A percentile compares a stretch with the other conserved stretches of the same genome.
Evolutionary conservation across 2,888 invertebrate species (phyloP).

Genomic region (Schrankia costaestrigalis): DNA sequence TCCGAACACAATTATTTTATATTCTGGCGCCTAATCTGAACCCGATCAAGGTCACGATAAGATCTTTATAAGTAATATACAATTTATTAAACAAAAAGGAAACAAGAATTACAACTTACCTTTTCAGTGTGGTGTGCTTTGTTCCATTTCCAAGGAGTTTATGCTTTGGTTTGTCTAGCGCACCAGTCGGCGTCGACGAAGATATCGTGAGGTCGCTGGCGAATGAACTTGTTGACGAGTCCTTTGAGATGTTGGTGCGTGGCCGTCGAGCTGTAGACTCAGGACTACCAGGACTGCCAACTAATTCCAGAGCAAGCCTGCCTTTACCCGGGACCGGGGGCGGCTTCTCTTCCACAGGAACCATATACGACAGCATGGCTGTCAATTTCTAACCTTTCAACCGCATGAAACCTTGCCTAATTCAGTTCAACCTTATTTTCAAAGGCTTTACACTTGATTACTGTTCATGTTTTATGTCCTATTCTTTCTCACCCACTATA

Average conservation of each 20-base stretch:
- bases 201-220: slow-evolving; percentile 84
- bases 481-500: not conserved
- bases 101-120: slow-evolving; percentile 76
- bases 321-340: slow-evolving; percentile 81
- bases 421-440: slow-evolving; percentile 21
- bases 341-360: slow-evolving; percentile 88
- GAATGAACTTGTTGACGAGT: slow-evolving; percentile 86
- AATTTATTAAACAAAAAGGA: no score
- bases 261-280: slow-evolving; percentile 53
- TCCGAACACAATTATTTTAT: no score
- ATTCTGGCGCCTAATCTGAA: no score
- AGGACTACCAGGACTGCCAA: slow-evolving; percentile 61
- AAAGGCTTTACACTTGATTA: slow-evolving; percentile 21
- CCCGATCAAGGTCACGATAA: slow-evolving; percentile 6
- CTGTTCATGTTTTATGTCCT: slow-evolving; percentile 13
- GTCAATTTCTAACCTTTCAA: slow-evolving; percentile 25
- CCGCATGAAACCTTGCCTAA: slow-evolving; percentile 21
- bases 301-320: slow-evolving; percentile 74
- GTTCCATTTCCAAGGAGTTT: slow-evolving; percentile 85
- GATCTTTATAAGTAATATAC: not conserved
- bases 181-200: slow-evolving; percentile 82
- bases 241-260: slow-evolving; percentile 78
- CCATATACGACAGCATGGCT: slow-evolving; percentile 89
- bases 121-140: slow-evolving; percentile 86
- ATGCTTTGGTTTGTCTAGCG: slow-evolving; percentile 83